Conservation (phyloP, 2,797 vertebrate species). For the Urosaurus nigricauda region DNA sequence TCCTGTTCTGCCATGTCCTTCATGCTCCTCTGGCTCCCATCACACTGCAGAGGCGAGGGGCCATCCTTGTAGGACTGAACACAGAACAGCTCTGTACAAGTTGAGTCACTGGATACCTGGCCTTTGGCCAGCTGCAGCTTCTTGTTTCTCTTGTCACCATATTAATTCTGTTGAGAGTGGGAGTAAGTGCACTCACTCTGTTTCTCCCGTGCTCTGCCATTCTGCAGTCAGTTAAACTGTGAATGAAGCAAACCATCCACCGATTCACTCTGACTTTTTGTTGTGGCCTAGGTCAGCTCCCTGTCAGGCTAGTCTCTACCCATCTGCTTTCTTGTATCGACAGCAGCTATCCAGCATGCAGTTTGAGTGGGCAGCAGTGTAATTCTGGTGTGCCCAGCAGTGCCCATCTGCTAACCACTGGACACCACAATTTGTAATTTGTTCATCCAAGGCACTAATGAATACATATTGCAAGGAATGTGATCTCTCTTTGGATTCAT, state of each 20-base stretch:
- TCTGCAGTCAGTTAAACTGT: neutral
- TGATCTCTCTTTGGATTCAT: neutral
- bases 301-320: neutral
- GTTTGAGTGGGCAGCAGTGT: neutral
- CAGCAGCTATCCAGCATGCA: neutral
- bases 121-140: neutral
- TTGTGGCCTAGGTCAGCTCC: neutral
- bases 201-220: neutral
- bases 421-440: neutral
- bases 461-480: neutral
- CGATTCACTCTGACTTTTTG: neutral
- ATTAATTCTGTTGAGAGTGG: neutral
- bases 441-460: neutral
- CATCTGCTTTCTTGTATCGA: neutral
- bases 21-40: neutral
- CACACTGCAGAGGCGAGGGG: neutral
- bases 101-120: conserved; percentile 7
- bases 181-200: neutral
- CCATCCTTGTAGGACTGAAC: neutral
- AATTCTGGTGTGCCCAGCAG: neutral
- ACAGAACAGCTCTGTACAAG: neutral
- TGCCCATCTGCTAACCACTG: neutral
- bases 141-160: neutral
- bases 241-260: neutral
- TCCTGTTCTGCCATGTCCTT: neutral